A percentile compares a stretch with the other conserved stretches of the same genome.
phyloP scores from a whole-genome alignment of 2,888 invertebrate species.

The Neoitamus cyanurus region DNA sequence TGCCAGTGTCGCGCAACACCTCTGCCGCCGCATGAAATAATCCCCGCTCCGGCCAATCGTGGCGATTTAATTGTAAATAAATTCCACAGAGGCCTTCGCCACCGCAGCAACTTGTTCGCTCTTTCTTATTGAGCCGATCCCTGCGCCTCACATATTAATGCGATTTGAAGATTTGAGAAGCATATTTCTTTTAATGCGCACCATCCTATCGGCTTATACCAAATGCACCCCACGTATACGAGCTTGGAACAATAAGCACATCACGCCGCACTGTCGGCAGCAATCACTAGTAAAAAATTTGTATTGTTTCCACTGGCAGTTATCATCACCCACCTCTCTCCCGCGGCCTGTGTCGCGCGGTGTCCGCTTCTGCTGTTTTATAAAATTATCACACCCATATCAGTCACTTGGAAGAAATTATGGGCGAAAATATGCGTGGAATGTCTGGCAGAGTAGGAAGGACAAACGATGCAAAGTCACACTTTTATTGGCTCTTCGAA shows the following conservation, averaged over 20 bases:
- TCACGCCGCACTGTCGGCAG: neutral
- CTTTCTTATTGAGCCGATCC: neutral
- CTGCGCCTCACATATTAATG: neutral
- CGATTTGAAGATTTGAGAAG: neutral
- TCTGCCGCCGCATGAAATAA: neutral
- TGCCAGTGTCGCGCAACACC: neutral
- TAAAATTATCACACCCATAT: neutral
- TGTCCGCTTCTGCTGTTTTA: neutral
- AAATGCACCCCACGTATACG: neutral
- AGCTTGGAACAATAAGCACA: neutral
- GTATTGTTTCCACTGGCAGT: neutral
- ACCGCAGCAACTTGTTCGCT: neutral
- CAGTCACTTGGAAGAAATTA: neutral
- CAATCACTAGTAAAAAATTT: neutral
- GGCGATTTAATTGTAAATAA: neutral
- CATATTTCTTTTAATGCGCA: neutral
- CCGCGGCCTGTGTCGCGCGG: neutral
- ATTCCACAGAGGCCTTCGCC: neutral
- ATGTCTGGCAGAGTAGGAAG: neutral
- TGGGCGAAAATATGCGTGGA: neutral
- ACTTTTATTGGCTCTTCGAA: neutral
- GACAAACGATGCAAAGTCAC: neutral
- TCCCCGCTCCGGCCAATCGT: neutral
- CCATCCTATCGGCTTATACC: neutral
- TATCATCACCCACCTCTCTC: neutral